These are phyloP conservation scores for Protonemura montana DNA, from an alignment of 2,888 invertebrate genomes.

Conservation along the genomic window DNA sequence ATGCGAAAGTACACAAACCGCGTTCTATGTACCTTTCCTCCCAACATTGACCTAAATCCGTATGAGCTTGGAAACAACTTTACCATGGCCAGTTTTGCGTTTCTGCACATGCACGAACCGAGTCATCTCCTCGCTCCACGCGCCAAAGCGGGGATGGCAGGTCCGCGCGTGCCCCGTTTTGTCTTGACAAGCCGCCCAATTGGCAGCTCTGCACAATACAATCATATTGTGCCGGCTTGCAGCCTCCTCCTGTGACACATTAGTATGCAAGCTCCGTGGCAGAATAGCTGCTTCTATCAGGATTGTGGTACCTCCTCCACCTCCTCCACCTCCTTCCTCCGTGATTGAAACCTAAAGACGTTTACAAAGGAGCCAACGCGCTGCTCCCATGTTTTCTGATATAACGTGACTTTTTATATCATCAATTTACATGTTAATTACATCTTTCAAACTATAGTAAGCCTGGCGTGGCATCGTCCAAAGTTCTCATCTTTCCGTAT, in stretches of 20 bases:
- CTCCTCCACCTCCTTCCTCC: not conserved
- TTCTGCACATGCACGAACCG: no score
- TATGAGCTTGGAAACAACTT: not conserved
- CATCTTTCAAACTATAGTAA: slow-evolving; percentile 43
- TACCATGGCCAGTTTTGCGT: not conserved
- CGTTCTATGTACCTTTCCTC: not conserved
- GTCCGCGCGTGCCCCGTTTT: not conserved
- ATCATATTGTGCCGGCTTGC: not conserved
- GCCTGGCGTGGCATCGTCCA: not conserved
- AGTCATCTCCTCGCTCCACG: no score
- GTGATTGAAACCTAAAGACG: slow-evolving; percentile 41
- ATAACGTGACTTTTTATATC: slow-evolving; percentile 48
- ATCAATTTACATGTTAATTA: slow-evolving; percentile 49
- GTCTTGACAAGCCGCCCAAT: not conserved
- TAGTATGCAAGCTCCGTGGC: slow-evolving; percentile 45
- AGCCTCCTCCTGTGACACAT: slow-evolving; percentile 30
- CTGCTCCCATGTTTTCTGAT: slow-evolving; percentile 34
- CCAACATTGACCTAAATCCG: slow-evolving; percentile 9
- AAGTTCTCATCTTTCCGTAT: slow-evolving; percentile 18
- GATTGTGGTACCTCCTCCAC: not conserved
- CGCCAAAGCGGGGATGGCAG: no score
- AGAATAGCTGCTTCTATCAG: slow-evolving; percentile 7
- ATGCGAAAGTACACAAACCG: not conserved
- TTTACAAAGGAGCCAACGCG: slow-evolving; percentile 19
- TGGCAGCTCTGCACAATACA: not conserved